Base-by-base conservation (phyloP, 2,888 invertebrate genomes). In the Ecdyonurus torrentis region DNA sequence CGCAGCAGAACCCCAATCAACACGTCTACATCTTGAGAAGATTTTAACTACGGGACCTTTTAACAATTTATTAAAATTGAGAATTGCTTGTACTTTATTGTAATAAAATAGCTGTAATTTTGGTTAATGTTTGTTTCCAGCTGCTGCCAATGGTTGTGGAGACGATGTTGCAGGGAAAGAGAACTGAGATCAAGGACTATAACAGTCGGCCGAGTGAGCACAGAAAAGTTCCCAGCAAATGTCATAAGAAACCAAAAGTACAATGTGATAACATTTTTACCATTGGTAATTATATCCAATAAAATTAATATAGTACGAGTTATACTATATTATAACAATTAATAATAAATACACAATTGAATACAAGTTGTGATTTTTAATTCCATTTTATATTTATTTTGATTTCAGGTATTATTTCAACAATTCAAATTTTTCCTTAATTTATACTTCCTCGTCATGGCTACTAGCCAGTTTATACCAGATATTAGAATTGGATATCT, bases 371-470 rank as follows among this genome's bases (percentile, higher is more conserved):
- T n/a, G n/a, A n/a, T n/a, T n/a, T n/a, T n/a, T n/a, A n/a, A 2
- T n/a, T 24, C 22, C 24, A 5, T n/a, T n/a, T n/a, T n/a, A 24
- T 61, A 25, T 62, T 50, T 7, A 59, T 59, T 66, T 58, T 62
- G 60, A 62, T 66, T 62, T 70, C 67, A 86, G 85, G 97, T 99
- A 65, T 81, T 99, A 66, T 99, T 88, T 78, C 95, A 99, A 77
- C 99, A 99, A 78, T 99, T 99, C 79, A 90, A 94, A 70, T 98
- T 97, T 78, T 99, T 99, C 77, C 81, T 99, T 68, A 99, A 99
- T 78, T 77, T 99, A 64, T 99, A 97, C 75, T 99, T 99, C 77
- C 80, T 99, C 68, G 82, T 98, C 64, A 98, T 99, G 98, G 98
- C 99, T 0, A 80, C 90, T 63, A 95, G 95, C 71, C 99, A 99